These are phyloP conservation scores for Helicoverpa armigera DNA, from an alignment of 1,140 invertebrate genomes.

Conservation along the genomic window DNA sequence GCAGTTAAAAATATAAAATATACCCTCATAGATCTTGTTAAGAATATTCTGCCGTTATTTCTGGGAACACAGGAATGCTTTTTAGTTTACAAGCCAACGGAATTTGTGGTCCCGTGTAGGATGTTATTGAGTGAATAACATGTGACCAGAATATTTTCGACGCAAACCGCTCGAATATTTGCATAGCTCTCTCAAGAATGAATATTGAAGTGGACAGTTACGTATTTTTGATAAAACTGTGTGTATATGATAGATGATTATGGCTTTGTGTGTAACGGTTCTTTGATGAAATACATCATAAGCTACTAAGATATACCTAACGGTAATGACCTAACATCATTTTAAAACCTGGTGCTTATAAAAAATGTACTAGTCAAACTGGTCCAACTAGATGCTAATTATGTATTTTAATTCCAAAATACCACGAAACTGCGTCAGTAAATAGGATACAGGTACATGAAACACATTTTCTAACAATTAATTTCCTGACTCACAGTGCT, in stretches of 20 bases:
- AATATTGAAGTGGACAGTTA: neutral
- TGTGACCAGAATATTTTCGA: constrained; percentile 16
- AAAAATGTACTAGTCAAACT: too few species aligned
- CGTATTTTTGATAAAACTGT: neutral
- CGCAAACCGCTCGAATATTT: neutral
- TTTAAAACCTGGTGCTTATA: too few species aligned
- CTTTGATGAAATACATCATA: too few species aligned
- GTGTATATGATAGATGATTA: too few species aligned
- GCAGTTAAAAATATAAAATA: constrained; percentile 13
- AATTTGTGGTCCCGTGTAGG: constrained; percentile 34
- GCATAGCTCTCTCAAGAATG: neutral
- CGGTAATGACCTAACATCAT: too few species aligned
- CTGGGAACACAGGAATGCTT: constrained; percentile 44
- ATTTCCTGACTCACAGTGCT: neutral
- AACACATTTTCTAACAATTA: neutral
- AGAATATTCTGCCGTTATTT: constrained; percentile 31
- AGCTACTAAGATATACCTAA: too few species aligned
- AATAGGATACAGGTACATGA: neutral
- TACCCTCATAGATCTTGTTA: constrained; percentile 17
- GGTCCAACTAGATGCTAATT: too few species aligned
- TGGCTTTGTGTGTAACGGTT: too few species aligned
- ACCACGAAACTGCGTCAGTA: too few species aligned
- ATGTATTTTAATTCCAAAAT: too few species aligned
- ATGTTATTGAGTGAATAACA: constrained; percentile 29
- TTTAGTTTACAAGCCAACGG: constrained; percentile 27